Evolutionary conservation across 2,113 vertebrate genomes (phyloP).

Genomic region (Arenaria interpres): DNA sequence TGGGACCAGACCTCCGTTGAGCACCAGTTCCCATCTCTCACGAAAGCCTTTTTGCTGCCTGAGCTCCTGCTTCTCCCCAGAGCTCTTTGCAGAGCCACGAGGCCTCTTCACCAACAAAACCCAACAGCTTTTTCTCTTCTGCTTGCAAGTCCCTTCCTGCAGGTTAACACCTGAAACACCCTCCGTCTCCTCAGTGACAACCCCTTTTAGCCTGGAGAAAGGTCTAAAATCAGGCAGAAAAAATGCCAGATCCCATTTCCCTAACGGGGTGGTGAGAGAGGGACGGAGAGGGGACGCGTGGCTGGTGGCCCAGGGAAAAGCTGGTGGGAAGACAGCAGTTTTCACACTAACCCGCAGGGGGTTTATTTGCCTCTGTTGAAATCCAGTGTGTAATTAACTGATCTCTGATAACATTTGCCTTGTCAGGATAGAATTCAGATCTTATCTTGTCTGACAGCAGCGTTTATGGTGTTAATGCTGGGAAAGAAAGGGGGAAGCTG

Average conservation of each 20-base stretch:
- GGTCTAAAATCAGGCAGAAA: background rate
- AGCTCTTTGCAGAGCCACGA: background rate
- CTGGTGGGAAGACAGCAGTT: background rate
- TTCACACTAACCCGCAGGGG: background rate
- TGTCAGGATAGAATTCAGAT: constrained; percentile 65
- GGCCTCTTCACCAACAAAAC: background rate
- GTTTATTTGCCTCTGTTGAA: constrained; percentile 44
- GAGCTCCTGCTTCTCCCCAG: background rate
- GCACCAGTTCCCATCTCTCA: too few relatives aligned
- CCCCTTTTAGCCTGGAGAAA: background rate
- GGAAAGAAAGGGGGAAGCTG: constrained; percentile 40
- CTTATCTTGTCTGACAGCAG: constrained; percentile 65
- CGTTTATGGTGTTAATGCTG: constrained; percentile 61
- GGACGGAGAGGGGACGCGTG: background rate
- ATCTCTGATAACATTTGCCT: constrained; percentile 69
- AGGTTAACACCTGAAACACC: background rate
- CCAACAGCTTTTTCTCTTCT: background rate
- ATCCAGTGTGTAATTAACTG: constrained; percentile 66
- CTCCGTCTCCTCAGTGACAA: background rate
- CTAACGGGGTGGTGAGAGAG: rapidly evolving
- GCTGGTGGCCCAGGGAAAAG: background rate
- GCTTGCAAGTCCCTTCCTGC: background rate
- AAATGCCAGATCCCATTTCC: background rate
- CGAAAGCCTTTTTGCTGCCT: rapidly evolving
- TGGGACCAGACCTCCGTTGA: rapidly evolving